phyloP scores from a whole-genome alignment of 1,140 invertebrate genomes.

The Sminthurides bifidus region DNA sequence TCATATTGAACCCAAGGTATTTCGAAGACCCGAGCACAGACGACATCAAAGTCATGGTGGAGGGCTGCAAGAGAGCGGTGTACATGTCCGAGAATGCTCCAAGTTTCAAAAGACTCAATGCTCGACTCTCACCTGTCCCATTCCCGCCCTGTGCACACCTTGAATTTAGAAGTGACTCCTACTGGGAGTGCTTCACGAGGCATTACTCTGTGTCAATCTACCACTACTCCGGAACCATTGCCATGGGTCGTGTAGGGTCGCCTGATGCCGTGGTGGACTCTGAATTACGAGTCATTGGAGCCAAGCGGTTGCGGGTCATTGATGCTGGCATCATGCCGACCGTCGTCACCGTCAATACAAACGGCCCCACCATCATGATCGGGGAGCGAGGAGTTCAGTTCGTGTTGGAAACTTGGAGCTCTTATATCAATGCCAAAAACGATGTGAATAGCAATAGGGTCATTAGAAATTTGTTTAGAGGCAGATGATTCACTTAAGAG shows the following conservation, averaged over 20 bases:
- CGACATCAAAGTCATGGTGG: constrained; percentile 31
- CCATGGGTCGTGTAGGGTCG: constrained; percentile 16
- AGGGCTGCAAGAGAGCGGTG: constrained; percentile 29
- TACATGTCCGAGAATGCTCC: constrained; percentile 30
- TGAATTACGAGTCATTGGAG: constrained; percentile 20
- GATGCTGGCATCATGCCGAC: constrained; percentile 37
- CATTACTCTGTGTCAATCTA: constrained; percentile 22
- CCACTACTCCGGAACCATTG: constrained; percentile 29
- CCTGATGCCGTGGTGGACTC: constrained; percentile 32
- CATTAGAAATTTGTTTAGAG: too few relatives aligned
- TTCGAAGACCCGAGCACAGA: constrained; percentile 26
- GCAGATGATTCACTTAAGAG: too few relatives aligned
- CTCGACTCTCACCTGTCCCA: constrained; percentile 24
- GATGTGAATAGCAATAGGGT: too few relatives aligned
- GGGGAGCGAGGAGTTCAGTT: constrained; percentile 28
- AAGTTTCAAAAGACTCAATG: constrained; percentile 15
- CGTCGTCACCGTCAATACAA: constrained; percentile 29
- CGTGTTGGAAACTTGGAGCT: constrained; percentile 26
- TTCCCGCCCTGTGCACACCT: constrained; percentile 20
- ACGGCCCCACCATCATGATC: constrained; percentile 32
- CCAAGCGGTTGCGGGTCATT: constrained; percentile 34
- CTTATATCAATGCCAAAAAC: constrained; percentile 20
- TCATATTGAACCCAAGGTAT: constrained; percentile 26
- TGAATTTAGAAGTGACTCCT: constrained; percentile 17
- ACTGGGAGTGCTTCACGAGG: constrained; percentile 21